These are phyloP conservation scores for Opisthocomus hoazin DNA, from an alignment of 2,113 vertebrate species.

Conservation along the genomic window DNA sequence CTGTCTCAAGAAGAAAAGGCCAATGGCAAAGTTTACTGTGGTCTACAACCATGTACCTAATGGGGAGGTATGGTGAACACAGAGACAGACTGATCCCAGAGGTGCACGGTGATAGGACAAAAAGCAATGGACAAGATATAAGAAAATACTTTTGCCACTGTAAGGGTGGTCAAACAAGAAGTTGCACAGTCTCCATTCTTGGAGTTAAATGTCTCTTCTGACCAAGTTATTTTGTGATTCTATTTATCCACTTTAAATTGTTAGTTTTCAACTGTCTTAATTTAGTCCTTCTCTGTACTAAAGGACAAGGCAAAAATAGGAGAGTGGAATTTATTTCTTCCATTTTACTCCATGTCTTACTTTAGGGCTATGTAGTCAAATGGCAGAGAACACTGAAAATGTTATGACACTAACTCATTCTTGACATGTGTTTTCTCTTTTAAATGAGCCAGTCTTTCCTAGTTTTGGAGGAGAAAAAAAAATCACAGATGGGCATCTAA, in stretches of 20 bases:
- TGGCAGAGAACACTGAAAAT: background rate
- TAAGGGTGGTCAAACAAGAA: background rate
- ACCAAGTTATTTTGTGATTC: background rate
- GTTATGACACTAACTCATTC: background rate
- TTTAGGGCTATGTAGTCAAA: background rate
- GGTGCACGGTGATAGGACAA: background rate
- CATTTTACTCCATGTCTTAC: background rate
- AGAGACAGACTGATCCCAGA: background rate
- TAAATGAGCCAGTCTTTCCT: background rate
- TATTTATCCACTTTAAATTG: background rate
- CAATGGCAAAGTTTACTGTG: background rate
- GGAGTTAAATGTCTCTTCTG: background rate
- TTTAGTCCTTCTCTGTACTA: background rate
- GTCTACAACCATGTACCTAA: background rate
- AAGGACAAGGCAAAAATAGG: background rate
- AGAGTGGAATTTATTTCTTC: background rate
- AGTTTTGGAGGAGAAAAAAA: background rate
- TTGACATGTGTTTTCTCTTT: background rate
- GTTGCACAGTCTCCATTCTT: background rate
- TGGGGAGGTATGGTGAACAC: background rate
- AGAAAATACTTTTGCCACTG: background rate
- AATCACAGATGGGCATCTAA: conserved; percentile 5
- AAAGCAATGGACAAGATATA: background rate
- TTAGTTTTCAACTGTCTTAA: background rate
- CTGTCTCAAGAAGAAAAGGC: background rate